These are phyloP conservation scores for Nettapus auritus DNA, from an alignment of 2,113 vertebrate genomes.

Conservation along the genomic window DNA sequence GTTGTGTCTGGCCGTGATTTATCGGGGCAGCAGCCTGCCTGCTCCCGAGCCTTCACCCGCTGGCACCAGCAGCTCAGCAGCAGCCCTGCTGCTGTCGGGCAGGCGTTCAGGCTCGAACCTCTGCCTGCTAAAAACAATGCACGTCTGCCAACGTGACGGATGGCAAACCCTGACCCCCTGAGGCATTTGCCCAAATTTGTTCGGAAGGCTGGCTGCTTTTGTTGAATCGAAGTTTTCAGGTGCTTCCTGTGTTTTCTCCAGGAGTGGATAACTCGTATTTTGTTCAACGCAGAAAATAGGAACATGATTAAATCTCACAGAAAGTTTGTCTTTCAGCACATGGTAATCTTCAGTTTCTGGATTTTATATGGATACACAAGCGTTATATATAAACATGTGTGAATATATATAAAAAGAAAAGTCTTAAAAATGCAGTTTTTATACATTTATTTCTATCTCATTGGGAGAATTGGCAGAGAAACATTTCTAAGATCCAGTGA, in stretches of 20 bases:
- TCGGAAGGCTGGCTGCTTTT: constrained; percentile 1
- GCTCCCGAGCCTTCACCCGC: constrained; percentile 73
- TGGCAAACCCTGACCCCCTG: neutral
- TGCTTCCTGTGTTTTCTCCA: neutral
- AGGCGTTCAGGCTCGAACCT: constrained; percentile 33
- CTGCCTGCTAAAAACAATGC: constrained; percentile 20
- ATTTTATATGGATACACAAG: neutral
- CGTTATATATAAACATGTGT: neutral
- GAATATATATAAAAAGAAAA: neutral
- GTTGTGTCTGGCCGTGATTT: constrained; percentile 59
- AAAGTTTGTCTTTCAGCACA: neutral
- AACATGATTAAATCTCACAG: neutral
- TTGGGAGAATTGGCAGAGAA: neutral
- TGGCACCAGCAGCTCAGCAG: constrained; percentile 54
- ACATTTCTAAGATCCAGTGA: neutral
- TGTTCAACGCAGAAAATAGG: neutral
- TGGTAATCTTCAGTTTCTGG: neutral
- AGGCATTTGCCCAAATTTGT: neutral
- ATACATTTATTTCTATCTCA: neutral
- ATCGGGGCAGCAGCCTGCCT: constrained; percentile 32
- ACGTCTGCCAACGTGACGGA: neutral
- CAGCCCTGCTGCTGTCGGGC: neutral
- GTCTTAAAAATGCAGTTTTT: neutral
- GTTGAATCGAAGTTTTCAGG: neutral
- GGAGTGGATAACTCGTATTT: neutral